Evolutionary conservation across 2,888 invertebrate species (phyloP).

Genomic region (Sicus ferrugineus): DNA sequence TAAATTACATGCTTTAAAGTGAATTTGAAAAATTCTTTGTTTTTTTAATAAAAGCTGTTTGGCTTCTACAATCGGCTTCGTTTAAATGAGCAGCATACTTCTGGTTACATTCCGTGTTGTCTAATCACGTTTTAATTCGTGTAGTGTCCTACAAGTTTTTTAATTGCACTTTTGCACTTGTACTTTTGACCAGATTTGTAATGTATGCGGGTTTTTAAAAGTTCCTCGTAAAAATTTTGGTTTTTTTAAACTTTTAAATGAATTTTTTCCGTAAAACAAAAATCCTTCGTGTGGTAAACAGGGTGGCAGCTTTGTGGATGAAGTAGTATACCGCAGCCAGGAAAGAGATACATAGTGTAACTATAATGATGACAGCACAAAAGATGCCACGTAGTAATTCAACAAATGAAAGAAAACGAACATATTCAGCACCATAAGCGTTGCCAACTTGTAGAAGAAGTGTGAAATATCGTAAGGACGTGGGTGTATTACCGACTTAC

Average conservation of each 20-base stretch:
- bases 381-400: slow-evolving; percentile 56
- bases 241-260: slow-evolving; percentile 53
- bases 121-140: no score
- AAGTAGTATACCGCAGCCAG: no score
- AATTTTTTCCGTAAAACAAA: slow-evolving; percentile 44
- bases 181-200: neutral
- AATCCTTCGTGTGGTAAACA: neutral
- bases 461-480: no score
- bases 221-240: slow-evolving; percentile 55
- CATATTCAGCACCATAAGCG: neutral
- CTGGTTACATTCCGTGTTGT: no score
- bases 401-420: slow-evolving; percentile 36
- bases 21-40: neutral
- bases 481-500: no score
- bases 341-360: slow-evolving; percentile 37
- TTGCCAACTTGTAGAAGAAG: slow-evolving; percentile 3
- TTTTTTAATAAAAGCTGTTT: neutral
- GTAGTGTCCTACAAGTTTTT: neutral
- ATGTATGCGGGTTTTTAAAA: slow-evolving; percentile 54
- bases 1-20: neutral
- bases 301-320: slow-evolving; percentile 30
- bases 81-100: no score
- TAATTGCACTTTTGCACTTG: neutral
- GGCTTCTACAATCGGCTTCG: neutral
- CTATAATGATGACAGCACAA: slow-evolving; percentile 41